These are phyloP conservation scores for Ophonus ardosiacus DNA, from an alignment of 2,888 invertebrate species.

Conservation along the genomic window DNA sequence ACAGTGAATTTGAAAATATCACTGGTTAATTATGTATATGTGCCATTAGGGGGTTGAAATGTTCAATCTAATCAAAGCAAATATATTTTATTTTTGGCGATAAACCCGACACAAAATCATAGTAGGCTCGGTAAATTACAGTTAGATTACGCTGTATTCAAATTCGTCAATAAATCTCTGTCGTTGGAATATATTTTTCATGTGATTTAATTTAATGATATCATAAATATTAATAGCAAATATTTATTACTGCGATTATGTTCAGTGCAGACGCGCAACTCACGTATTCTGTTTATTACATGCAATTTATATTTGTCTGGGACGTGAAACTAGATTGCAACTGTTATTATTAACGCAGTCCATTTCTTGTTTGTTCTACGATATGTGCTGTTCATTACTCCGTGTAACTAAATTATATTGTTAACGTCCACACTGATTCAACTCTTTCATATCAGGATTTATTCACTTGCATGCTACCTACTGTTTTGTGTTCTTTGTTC, in stretches of 20 bases:
- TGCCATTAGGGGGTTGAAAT: slow-evolving; percentile 30
- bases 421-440: slow-evolving; percentile 20
- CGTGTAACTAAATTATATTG: slow-evolving; percentile 19
- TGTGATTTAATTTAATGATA: slow-evolving; percentile 55
- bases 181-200: slow-evolving; percentile 48
- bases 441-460: slow-evolving; percentile 18
- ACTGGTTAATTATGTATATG: neutral
- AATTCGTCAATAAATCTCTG: slow-evolving; percentile 50
- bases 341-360: slow-evolving; percentile 49
- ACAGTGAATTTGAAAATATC: slow-evolving; percentile 9
- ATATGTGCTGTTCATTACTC: slow-evolving; percentile 46
- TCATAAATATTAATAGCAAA: slow-evolving; percentile 56
- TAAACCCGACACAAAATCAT: slow-evolving; percentile 37
- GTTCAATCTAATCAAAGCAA: slow-evolving; percentile 28
- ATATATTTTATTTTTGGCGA: slow-evolving; percentile 41
- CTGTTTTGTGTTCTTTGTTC: neutral
- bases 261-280: slow-evolving; percentile 44
- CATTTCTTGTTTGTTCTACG: slow-evolving; percentile 52
- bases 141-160: slow-evolving; percentile 46
- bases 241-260: slow-evolving; percentile 54
- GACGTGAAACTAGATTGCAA: slow-evolving; percentile 49
- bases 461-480: neutral
- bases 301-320: slow-evolving; percentile 51
- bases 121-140: slow-evolving; percentile 43
- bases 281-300: slow-evolving; percentile 53